phyloP scores from a whole-genome alignment of 2,113 vertebrate genomes.

The Halcyon malimbica region DNA sequence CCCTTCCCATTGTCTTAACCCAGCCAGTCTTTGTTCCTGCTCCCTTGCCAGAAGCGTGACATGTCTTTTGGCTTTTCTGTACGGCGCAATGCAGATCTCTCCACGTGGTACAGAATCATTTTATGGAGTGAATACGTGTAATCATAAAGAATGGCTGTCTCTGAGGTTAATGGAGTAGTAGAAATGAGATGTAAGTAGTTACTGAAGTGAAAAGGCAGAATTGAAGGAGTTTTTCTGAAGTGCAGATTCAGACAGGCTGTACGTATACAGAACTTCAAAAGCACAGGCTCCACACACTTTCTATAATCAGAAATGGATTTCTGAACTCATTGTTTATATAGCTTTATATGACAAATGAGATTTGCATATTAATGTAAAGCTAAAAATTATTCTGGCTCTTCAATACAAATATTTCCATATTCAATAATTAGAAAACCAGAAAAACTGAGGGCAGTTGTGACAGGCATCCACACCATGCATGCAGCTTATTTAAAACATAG shows the following conservation, averaged over 20 bases:
- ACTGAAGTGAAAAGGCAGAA: conserved; percentile 18
- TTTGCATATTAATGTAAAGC: conserved; percentile 14
- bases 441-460: not conserved
- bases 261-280: not conserved
- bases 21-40: not conserved
- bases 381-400: not conserved
- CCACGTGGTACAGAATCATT: conserved; percentile 2
- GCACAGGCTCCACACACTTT: not conserved
- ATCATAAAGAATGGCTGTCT: not conserved
- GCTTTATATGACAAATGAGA: not conserved
- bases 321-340: not conserved
- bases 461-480: not conserved
- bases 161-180: conserved; percentile 17
- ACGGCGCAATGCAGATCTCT: conserved; percentile 36
- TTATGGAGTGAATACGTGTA: not conserved
- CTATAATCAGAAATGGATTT: not conserved
- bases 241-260: not conserved
- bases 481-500: not conserved
- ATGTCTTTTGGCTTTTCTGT: conserved; percentile 26
- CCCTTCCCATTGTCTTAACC: conserved; percentile 8
- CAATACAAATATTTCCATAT: not conserved
- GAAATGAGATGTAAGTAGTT: conserved; percentile 39
- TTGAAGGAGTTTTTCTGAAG: not conserved
- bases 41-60: conserved; percentile 1
- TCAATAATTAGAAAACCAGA: not conserved